Percentiles rank a stretch among this genome's conserved stretches.
phyloP scores from a whole-genome alignment of 1,140 invertebrate species.

The Pissodes strobi region DNA sequence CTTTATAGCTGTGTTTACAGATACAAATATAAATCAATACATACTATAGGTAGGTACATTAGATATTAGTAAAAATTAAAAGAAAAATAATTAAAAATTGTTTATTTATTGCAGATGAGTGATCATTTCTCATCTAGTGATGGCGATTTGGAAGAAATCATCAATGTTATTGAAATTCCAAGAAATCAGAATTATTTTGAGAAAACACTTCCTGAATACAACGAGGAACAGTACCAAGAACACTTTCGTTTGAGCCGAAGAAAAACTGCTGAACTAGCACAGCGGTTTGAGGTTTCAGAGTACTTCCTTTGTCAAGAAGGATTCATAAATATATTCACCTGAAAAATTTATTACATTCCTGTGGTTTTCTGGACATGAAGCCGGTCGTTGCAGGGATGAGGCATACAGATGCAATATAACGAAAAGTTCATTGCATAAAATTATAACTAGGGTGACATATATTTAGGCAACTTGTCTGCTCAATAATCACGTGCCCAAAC shows the following conservation, averaged over 20 bases:
- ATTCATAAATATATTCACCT: slow-evolving; percentile 28
- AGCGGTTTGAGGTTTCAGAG: slow-evolving; percentile 17
- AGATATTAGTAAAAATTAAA: too few relatives aligned
- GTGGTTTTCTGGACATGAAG: slow-evolving; percentile 50
- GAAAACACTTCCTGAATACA: slow-evolving; percentile 21
- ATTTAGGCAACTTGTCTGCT: slow-evolving; percentile 40
- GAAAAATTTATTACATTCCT: slow-evolving; percentile 43
- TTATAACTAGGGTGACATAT: slow-evolving; percentile 42
- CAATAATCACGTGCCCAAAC: slow-evolving; percentile 44
- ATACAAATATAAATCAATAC: too few relatives aligned
- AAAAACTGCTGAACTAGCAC: slow-evolving; percentile 4
- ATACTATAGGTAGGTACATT: too few relatives aligned
- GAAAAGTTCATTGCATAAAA: slow-evolving; percentile 41
- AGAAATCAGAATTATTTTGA: slow-evolving; percentile 38
- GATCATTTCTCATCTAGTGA: slow-evolving; percentile 19
- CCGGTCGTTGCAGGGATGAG: too few relatives aligned
- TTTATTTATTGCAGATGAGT: too few relatives aligned
- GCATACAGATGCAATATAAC: slow-evolving; percentile 43
- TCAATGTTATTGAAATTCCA: not conserved
- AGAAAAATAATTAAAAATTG: too few relatives aligned
- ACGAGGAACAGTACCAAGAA: slow-evolving; percentile 23
- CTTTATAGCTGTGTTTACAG: too few relatives aligned
- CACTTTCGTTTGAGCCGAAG: slow-evolving; percentile 35
- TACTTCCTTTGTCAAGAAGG: slow-evolving; percentile 30
- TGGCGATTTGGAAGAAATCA: slow-evolving; percentile 11